A percentile compares a stretch with the other conserved stretches of the same genome.
Conservation (phyloP, 2,888 invertebrate genomes). For the Drosophila falleni region DNA sequence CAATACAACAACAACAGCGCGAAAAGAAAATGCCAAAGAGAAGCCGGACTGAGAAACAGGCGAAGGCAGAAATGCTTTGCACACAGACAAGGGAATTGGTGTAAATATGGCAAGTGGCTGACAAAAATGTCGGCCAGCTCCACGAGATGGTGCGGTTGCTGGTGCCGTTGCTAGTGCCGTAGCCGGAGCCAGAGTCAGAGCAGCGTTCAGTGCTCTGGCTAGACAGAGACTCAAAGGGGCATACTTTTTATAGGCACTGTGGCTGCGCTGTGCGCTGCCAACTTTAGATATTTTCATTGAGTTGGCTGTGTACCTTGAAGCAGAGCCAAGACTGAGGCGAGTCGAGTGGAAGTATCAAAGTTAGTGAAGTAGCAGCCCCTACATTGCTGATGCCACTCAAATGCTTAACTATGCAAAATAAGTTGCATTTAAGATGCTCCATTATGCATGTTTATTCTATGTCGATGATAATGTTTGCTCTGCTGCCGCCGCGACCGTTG, state of each 20-base stretch:
- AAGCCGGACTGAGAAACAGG: slow-evolving; percentile 4
- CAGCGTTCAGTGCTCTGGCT: slow-evolving; percentile 17
- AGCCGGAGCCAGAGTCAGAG: slow-evolving; percentile 6
- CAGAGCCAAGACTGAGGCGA: slow-evolving; percentile 30
- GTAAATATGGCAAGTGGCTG: slow-evolving; percentile 77
- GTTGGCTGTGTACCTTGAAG: slow-evolving; percentile 62
- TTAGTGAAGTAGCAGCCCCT: slow-evolving; percentile 70
- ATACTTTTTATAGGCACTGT: slow-evolving; percentile 70
- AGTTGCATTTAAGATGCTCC: slow-evolving; percentile 83
- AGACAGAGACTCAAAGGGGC: slow-evolving; percentile 47
- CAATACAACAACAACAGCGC: slow-evolving; percentile 31
- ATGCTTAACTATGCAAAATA: slow-evolving; percentile 83
- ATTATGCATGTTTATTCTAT: slow-evolving; percentile 83
- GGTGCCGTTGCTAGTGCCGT: not conserved
- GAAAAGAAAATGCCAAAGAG: slow-evolving; percentile 8
- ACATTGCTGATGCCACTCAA: slow-evolving; percentile 69
- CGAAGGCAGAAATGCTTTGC: slow-evolving; percentile 59
- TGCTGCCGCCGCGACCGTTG: not conserved
- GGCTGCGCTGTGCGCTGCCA: slow-evolving; percentile 52
- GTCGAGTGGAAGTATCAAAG: slow-evolving; percentile 81
- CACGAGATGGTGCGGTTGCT: not conserved
- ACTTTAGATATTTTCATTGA: slow-evolving; percentile 78
- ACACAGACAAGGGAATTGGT: slow-evolving; percentile 73
- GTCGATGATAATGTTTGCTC: slow-evolving; percentile 70
- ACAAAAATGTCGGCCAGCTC: slow-evolving; percentile 43